A percentile compares a stretch with the other conserved stretches of the same genome.
phyloP scores from a whole-genome alignment of 1,140 invertebrate genomes.

The Bathynomus jamesi region DNA sequence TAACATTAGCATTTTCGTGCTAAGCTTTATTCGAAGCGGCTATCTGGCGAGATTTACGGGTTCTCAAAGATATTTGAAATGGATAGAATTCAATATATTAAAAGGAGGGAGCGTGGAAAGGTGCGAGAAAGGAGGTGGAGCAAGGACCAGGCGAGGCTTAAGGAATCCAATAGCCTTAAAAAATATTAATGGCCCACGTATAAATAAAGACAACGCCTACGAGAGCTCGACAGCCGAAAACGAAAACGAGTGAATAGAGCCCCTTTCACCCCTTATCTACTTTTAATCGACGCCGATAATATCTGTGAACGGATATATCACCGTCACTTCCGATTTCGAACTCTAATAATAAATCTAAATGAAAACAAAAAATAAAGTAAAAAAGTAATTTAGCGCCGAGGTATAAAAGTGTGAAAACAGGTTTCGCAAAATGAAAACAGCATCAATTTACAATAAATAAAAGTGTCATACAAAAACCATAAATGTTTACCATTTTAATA shows the following conservation, averaged over 20 bases:
- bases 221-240: no score
- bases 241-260: no score
- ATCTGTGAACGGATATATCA: neutral
- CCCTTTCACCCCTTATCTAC: neutral
- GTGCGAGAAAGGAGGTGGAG: neutral
- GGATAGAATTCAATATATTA: neutral
- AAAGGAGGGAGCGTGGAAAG: neutral
- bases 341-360: neutral
- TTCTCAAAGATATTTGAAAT: neutral
- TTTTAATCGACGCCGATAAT: neutral
- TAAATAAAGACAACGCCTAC: neutral
- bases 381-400: no score
- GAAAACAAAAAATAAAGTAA: neutral
- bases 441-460: no score
- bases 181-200: no score
- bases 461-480: no score
- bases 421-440: no score
- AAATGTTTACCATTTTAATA: no score
- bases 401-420: no score
- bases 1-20: neutral
- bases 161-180: neutral
- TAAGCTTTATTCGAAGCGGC: neutral
- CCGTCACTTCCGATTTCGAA: neutral
- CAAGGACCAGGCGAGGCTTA: neutral
- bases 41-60: neutral